Evolutionary conservation across 2,797 vertebrate species (phyloP).

Genomic region (Pangasius krempfi): DNA sequence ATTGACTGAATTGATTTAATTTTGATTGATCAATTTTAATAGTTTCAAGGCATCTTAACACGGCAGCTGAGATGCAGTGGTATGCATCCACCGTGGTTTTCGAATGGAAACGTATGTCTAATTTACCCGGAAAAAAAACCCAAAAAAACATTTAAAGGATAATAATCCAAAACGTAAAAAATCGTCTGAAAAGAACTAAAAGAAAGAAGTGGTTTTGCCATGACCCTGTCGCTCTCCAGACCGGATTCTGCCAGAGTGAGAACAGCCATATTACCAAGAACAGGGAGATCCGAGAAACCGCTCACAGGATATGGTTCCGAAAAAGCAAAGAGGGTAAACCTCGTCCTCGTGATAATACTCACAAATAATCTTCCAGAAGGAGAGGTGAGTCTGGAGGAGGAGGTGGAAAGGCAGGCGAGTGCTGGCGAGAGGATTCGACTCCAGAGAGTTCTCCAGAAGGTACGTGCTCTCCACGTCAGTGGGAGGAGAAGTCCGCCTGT

Average conservation of each 20-base stretch:
- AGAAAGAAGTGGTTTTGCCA: not conserved
- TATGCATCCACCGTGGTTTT: not conserved
- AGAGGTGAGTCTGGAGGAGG: conserved; percentile 81
- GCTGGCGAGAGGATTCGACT: conserved; percentile 77
- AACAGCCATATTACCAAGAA: not conserved
- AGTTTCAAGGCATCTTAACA: not conserved
- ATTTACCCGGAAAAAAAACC: not conserved
- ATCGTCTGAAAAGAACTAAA: not conserved
- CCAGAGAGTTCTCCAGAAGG: conserved; percentile 80
- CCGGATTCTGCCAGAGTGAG: not conserved
- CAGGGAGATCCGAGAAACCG: not conserved
- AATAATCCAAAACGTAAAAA: not conserved
- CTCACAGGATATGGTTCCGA: not conserved
- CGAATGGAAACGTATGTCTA: not conserved
- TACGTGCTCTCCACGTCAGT: conserved; percentile 86
- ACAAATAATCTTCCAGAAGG: conserved; percentile 94
- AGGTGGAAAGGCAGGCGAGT: conserved; percentile 91
- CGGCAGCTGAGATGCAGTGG: not conserved
- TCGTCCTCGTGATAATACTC: conserved; percentile 59
- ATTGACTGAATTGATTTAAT: not conserved
- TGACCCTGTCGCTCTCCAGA: not conserved
- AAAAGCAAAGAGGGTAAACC: not conserved
- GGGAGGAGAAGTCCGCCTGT: conserved; percentile 81
- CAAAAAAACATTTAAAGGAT: not conserved
- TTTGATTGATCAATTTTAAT: not conserved